Conservation (phyloP, 2,888 invertebrate species). For the Didymodactylos carnosus region DNA sequence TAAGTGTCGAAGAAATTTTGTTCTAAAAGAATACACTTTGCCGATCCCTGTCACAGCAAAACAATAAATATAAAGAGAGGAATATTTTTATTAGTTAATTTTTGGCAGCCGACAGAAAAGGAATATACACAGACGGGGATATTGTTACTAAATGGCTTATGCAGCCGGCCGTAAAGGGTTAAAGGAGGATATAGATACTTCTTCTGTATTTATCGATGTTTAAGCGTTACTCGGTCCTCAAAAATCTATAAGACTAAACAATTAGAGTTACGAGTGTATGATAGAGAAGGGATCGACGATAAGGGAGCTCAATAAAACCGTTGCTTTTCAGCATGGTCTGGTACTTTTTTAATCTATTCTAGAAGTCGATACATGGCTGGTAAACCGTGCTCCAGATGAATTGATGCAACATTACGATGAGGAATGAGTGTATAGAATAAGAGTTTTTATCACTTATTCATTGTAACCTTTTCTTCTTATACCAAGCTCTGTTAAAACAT, state of each 20-base stretch:
- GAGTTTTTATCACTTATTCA: neutral
- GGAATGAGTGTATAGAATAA: slow-evolving; percentile 23
- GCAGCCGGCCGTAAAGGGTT: slow-evolving; percentile 79
- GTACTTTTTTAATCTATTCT: slow-evolving; percentile 65
- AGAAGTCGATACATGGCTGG: slow-evolving; percentile 86
- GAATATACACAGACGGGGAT: no score
- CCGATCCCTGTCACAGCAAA: no score
- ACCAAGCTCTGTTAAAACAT: slow-evolving; percentile 62
- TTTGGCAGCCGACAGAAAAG: no score
- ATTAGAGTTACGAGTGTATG: slow-evolving; percentile 61
- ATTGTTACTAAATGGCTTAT: no score
- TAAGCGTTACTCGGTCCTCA: slow-evolving; percentile 42
- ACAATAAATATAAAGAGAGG: no score
- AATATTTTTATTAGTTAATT: no score
- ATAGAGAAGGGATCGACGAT: slow-evolving; percentile 85
- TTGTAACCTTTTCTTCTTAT: slow-evolving; percentile 5
- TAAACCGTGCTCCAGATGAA: slow-evolving; percentile 70
- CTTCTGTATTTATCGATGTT: neutral
- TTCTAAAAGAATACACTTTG: no score
- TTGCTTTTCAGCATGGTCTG: neutral
- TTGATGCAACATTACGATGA: slow-evolving; percentile 92
- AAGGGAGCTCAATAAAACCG: slow-evolving; percentile 18
- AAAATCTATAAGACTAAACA: slow-evolving; percentile 74
- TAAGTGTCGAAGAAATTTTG: no score
- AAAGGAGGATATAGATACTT: slow-evolving; percentile 64